These are phyloP conservation scores for Rhyacophila evoluta DNA, from an alignment of 2,888 invertebrate genomes.

Conservation along the genomic window DNA sequence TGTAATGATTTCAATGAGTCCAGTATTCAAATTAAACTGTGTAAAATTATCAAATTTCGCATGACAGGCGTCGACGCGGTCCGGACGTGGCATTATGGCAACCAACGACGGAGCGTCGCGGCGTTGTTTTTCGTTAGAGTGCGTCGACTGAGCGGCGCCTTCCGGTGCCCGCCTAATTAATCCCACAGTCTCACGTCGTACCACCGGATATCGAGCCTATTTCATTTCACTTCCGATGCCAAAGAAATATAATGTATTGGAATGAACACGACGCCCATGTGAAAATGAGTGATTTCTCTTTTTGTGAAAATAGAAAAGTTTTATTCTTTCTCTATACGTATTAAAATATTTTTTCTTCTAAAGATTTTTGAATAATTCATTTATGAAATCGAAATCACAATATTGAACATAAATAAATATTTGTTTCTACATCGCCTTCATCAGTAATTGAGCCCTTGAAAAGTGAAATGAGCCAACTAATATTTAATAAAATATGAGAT, in stretches of 20 bases:
- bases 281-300: background rate
- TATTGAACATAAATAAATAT: no score
- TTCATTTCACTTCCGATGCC: background rate
- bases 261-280: background rate
- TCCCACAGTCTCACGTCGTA: conserved; percentile 1
- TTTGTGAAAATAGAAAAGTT: no score
- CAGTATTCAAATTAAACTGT: no score
- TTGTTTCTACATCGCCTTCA: no score
- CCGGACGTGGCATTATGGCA: background rate
- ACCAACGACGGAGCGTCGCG: background rate
- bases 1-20: no score
- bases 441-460: no score
- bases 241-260: conserved; percentile 7
- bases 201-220: conserved; percentile 3
- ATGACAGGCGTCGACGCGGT: background rate
- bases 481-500: no score
- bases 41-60: background rate
- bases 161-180: conserved; percentile 22
- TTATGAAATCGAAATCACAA: no score
- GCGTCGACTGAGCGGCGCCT: conserved; percentile 15
- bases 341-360: no score
- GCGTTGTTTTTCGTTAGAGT: conserved; percentile 5
- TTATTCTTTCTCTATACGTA: no score
- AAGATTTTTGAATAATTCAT: no score
- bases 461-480: no score